Evolutionary conservation across 2,797 vertebrate genomes (phyloP), one percentile per base, ranked within the genome.

Genomic region (Ambastaia sidthimunki): DNA sequence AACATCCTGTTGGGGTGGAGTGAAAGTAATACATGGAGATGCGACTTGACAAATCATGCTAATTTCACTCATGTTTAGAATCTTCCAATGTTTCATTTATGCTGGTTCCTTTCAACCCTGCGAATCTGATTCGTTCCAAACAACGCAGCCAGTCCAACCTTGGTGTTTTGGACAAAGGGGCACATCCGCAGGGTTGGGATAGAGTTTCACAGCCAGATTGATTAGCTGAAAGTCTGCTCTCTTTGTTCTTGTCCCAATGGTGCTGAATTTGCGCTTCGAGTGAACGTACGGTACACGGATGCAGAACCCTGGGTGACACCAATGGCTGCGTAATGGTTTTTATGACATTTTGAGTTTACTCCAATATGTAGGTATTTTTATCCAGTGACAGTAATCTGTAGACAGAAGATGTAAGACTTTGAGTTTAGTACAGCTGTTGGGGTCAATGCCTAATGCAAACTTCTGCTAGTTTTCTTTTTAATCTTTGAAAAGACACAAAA

Each of bases 1-100:
- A 82, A 71, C 74, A 78, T 83, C 80, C 65, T 77, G 81, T 87
- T 81, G 52, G 62, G 19, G 62, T 77, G 80, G 85, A 85, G 77
- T 84, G 23, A 80, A 71, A 66, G 28, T 3, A 68, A 69, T 73
- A 74, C 16, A 37, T 37, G 16, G n/a, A 41, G 70, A 66, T 41
- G 48, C 55, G 18, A 6, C 1, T 18, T 2, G 23, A 72, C 44
- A 19, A 70, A 65, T 28, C 4, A 16, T 34, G 80, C 71, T 11
- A 78, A 71, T 47, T 44, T 44, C 41, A 44, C 41, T 44, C 9
- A 44, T 44, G 34, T 37, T 37, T 7, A 37, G 3, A 52, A 12
- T n/a, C 21, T 48, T 50, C 68, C 48, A 15, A 4, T 13, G 23
- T 60, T 16, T 16, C 2, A 60, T 28, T 28, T 7, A 28, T 60